Conservation (phyloP, 1,140 invertebrate species). For the Megalopta genalis region DNA sequence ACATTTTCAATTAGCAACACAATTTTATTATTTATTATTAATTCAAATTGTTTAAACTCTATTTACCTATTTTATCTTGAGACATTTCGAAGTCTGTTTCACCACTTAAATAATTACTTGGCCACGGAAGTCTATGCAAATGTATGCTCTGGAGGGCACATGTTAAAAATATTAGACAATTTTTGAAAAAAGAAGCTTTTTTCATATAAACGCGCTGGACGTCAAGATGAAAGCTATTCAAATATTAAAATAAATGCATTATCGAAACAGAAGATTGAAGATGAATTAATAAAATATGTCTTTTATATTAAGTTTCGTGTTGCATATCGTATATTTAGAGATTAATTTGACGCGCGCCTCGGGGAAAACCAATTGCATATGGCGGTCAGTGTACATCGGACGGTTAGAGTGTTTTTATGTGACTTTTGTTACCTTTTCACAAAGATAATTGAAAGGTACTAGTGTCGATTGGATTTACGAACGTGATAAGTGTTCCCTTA, state of each 20-base stretch:
- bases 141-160: no score
- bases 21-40: background rate
- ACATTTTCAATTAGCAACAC: background rate
- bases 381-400: constrained; percentile 33
- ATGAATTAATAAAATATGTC: background rate
- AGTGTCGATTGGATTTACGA: background rate
- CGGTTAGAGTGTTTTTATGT: constrained; percentile 38
- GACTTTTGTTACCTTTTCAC: constrained; percentile 28
- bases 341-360: constrained; percentile 54
- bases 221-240: background rate
- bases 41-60: background rate
- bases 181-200: background rate
- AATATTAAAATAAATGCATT: background rate
- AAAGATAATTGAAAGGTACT: background rate
- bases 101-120: background rate
- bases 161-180: background rate
- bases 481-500: background rate
- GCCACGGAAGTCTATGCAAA: no score
- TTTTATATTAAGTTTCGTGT: background rate
- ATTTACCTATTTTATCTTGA: constrained; percentile 65
- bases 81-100: constrained; percentile 54
- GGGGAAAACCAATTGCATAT: constrained; percentile 49
- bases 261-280: no score
- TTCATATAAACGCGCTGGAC: background rate
- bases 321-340: background rate